Evolutionary conservation across 2,888 invertebrate species (phyloP), one percentile per base, ranked within the genome.

Genomic region (Digitonthophagus gazella): DNA sequence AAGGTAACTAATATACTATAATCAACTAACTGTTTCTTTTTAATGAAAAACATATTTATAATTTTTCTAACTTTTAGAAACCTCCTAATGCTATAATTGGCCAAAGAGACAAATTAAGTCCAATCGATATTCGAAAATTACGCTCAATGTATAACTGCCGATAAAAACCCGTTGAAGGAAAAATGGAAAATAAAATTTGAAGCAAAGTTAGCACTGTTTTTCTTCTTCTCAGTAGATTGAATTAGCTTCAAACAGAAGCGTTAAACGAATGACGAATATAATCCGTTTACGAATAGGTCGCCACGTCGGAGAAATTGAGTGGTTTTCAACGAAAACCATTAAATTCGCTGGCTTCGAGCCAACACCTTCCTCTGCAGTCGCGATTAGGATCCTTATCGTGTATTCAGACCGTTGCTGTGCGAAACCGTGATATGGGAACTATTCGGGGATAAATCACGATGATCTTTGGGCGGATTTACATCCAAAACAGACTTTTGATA

Each of bases 141-240:
- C 90, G 91, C 75, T 84, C 84, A 69, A 93, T 93, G 93, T 93
- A 93, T 80, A 87, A 88, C 63, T 93, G 93, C 77, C 64, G 67
- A 5, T 67, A 69, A 44, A 44, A 5, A 44, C 11, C 28, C 11
- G 16, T 70, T 6, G 68, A 71, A 2, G 1, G 3, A 44, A 44
- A 44, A 2, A 1, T 44, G 6, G 8, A 44, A 44, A 44, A 44
- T 44, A 44, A 44, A 44, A 6, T 44, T 44, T 44, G 11, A 44
- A 3, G 54, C 65, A 65, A 65, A 15, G 6, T 16, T 54, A 11
- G 16, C 8, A 28, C 44, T 18, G 14, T 15, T 14, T 11, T 15
- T 11, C 44, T 20, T 54, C 11, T 65, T 18, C 64, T 15, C 28
- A 16, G 16, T 15, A 15, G 15, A 22, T 64, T 6, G 22, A 6